Conservation (phyloP, 2,113 vertebrate species). For the Cynopterus brachyotis region DNA sequence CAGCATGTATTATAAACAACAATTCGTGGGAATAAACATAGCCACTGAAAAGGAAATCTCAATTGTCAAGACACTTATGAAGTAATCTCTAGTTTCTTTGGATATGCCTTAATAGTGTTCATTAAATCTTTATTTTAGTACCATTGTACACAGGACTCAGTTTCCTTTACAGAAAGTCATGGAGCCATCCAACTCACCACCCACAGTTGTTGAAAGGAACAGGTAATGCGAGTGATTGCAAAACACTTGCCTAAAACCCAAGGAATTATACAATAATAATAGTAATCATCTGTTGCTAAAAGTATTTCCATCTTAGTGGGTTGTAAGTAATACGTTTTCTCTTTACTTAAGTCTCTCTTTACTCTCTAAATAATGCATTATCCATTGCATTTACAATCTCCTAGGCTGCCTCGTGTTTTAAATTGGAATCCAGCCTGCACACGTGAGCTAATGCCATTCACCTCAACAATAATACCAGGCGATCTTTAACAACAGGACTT, state of each 20-base stretch:
- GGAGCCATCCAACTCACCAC: background rate
- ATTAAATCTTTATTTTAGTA: slow-evolving; percentile 47
- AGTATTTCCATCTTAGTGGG: slow-evolving; percentile 63
- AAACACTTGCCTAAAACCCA: slow-evolving; percentile 48
- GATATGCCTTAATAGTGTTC: background rate
- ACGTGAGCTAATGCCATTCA: slow-evolving; percentile 57
- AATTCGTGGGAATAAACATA: background rate
- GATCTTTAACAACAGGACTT: slow-evolving; percentile 34
- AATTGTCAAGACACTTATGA: background rate
- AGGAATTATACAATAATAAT: slow-evolving; percentile 70
- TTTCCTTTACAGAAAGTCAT: slow-evolving; percentile 23
- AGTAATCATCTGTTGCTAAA: slow-evolving; percentile 67
- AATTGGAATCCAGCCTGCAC: slow-evolving; percentile 58
- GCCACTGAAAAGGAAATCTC: background rate
- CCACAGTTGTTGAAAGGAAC: slow-evolving; percentile 44
- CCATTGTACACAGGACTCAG: background rate
- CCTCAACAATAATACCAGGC: slow-evolving; percentile 44
- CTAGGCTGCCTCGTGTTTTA: slow-evolving; percentile 44
- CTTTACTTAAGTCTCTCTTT: slow-evolving; percentile 65
- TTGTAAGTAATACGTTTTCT: slow-evolving; percentile 69
- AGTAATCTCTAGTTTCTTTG: slow-evolving; percentile 1
- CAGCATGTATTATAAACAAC: slow-evolving; percentile 12
- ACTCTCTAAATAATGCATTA: slow-evolving; percentile 68
- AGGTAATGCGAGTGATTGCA: slow-evolving; percentile 47
- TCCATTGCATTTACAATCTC: slow-evolving; percentile 61